Evolutionary conservation across 2,888 invertebrate species (phyloP).

Genomic region (Amphipyra tragopoginis): DNA sequence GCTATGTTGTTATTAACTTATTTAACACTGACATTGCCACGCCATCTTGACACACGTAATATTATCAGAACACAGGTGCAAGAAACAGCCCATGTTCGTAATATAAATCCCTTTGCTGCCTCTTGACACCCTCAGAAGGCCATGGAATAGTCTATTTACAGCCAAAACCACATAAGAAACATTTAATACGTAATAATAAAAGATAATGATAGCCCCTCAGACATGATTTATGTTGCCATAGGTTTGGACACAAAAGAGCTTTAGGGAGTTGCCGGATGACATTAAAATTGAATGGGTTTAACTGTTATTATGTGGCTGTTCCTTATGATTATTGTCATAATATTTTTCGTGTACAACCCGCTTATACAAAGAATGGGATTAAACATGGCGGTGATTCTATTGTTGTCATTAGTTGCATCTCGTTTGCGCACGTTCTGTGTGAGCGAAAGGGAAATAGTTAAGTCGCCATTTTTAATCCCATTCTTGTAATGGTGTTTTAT

Average conservation of each 20-base stretch:
- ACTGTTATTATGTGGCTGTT: slow-evolving; percentile 20
- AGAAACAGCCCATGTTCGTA: slow-evolving; percentile 21
- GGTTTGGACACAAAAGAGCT: slow-evolving; percentile 48
- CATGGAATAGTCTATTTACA: slow-evolving; percentile 28
- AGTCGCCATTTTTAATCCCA: too few relatives aligned
- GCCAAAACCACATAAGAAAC: slow-evolving; percentile 32
- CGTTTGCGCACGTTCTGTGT: too few relatives aligned
- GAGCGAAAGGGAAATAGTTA: too few relatives aligned
- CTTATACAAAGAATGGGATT: background rate
- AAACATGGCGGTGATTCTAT: too few relatives aligned
- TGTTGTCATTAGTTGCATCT: too few relatives aligned
- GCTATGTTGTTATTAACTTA: too few relatives aligned
- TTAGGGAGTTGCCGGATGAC: slow-evolving; percentile 42
- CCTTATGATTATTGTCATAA: slow-evolving; percentile 19
- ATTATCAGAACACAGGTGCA: slow-evolving; percentile 20
- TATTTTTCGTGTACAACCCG: slow-evolving; percentile 7
- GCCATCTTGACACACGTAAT: background rate
- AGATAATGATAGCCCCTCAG: slow-evolving; percentile 52
- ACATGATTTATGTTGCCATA: slow-evolving; percentile 45
- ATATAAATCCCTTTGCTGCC: slow-evolving; percentile 14
- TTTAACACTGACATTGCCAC: background rate
- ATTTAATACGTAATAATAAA: slow-evolving; percentile 53
- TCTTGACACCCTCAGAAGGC: slow-evolving; percentile 21
- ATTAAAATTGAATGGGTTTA: slow-evolving; percentile 48
- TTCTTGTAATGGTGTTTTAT: too few relatives aligned